phyloP scores from a whole-genome alignment of 2,797 vertebrate genomes.

The Dermochelys coriacea region DNA sequence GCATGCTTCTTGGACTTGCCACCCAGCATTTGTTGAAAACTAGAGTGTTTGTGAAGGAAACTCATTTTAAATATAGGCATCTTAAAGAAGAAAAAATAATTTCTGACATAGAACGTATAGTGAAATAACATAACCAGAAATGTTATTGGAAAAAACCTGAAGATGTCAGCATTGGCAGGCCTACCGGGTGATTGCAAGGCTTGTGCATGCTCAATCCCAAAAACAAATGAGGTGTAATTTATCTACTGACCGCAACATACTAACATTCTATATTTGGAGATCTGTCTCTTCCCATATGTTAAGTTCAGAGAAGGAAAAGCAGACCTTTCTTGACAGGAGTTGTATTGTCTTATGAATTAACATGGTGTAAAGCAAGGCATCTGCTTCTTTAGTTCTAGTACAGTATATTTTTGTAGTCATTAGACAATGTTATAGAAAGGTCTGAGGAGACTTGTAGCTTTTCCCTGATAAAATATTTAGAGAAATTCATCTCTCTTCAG shows the following conservation, averaged over 20 bases:
- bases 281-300: neutral
- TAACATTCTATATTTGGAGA: neutral
- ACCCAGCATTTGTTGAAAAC: constrained; percentile 51
- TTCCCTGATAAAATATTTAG: constrained; percentile 68
- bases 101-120: constrained; percentile 38
- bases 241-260: constrained; percentile 6
- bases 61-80: neutral
- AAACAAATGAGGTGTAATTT: constrained; percentile 24
- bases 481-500: constrained; percentile 33
- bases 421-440: constrained; percentile 9
- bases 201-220: neutral
- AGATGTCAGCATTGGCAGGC: neutral
- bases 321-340: constrained; percentile 3
- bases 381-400: constrained; percentile 35
- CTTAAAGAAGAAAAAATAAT: constrained; percentile 4
- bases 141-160: constrained; percentile 13
- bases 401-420: constrained; percentile 57
- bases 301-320: neutral
- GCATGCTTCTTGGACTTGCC: constrained; percentile 20
- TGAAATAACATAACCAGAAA: constrained; percentile 23
- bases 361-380: constrained; percentile 36
- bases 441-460: neutral
- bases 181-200: neutral
- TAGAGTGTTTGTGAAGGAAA: neutral
- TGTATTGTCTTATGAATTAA: constrained; percentile 32